These are phyloP conservation scores for Cardiocondyla obscurior DNA, from an alignment of 1,140 invertebrate species.

Conservation along the genomic window DNA sequence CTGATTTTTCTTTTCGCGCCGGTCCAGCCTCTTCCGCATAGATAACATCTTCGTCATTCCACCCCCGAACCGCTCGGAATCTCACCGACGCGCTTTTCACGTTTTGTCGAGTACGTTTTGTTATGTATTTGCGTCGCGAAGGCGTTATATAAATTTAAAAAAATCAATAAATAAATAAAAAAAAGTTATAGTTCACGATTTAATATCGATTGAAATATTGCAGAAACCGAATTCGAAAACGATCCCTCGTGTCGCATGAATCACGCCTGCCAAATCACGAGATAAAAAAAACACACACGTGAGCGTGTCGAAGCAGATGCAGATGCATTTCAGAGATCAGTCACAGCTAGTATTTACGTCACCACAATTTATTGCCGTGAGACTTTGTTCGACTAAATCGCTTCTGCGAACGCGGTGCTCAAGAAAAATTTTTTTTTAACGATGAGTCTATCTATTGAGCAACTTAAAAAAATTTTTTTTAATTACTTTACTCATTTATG, in stretches of 20 bases:
- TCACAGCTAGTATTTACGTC: conserved; percentile 46
- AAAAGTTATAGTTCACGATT: not conserved
- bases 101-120: not conserved
- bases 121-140: too few species aligned
- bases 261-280: not conserved
- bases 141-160: not conserved
- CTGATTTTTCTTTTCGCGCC: conserved; percentile 58
- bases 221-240: not conserved
- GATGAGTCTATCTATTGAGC: not conserved
- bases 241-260: not conserved
- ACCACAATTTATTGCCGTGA: conserved; percentile 15
- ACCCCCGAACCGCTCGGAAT: conserved; percentile 8
- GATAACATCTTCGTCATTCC: conserved; percentile 62
- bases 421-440: not conserved
- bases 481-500: not conserved
- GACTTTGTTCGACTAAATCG: too few species aligned
- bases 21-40: conserved; percentile 60
- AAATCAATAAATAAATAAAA: not conserved
- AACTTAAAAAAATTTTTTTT: not conserved
- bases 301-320: not conserved
- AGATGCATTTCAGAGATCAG: conserved; percentile 60
- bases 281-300: not conserved
- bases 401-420: not conserved
- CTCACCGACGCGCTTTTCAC: not conserved
- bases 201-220: not conserved